Conservation (phyloP, 2,888 invertebrate genomes). For the Archips crataeganus region DNA sequence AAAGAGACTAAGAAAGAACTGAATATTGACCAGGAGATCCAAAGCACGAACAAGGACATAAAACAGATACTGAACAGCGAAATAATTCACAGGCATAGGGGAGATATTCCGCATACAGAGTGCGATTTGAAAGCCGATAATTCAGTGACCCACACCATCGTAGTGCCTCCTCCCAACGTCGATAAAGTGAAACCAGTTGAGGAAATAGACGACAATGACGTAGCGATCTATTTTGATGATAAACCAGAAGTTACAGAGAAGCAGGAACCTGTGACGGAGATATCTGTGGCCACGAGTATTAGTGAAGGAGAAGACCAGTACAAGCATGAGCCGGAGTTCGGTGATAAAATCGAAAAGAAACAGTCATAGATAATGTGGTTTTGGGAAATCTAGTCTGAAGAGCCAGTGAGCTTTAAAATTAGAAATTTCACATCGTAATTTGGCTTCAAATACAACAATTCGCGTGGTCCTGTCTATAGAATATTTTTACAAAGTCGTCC, state of each 20-base stretch:
- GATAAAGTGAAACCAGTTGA: slow-evolving; percentile 63
- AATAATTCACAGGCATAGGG: slow-evolving; percentile 57
- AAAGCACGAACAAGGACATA: slow-evolving; percentile 59
- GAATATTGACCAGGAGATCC: slow-evolving; percentile 61
- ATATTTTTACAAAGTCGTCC: too few species aligned
- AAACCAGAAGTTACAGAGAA: slow-evolving; percentile 49
- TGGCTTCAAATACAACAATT: too few species aligned
- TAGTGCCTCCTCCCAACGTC: slow-evolving; percentile 68
- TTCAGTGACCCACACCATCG: slow-evolving; percentile 74
- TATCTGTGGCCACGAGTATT: slow-evolving; percentile 79
- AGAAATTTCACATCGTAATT: not conserved
- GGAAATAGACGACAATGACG: slow-evolving; percentile 84
- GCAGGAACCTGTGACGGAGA: slow-evolving; percentile 74
- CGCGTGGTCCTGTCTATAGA: too few species aligned
- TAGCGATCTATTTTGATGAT: slow-evolving; percentile 85
- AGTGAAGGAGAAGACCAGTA: slow-evolving; percentile 63
- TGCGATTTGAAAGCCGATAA: slow-evolving; percentile 76
- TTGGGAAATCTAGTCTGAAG: slow-evolving; percentile 28
- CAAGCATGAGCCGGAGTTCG: slow-evolving; percentile 58
- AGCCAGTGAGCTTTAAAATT: slow-evolving; percentile 12
- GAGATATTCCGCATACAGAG: slow-evolving; percentile 61
- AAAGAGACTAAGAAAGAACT: slow-evolving; percentile 40
- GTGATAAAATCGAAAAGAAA: slow-evolving; percentile 65
- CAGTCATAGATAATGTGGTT: slow-evolving; percentile 52
- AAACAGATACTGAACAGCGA: slow-evolving; percentile 56